Evolutionary conservation across 2,888 invertebrate genomes (phyloP), one percentile per base, ranked within the genome.

Genomic region (Cheilosia urbana): DNA sequence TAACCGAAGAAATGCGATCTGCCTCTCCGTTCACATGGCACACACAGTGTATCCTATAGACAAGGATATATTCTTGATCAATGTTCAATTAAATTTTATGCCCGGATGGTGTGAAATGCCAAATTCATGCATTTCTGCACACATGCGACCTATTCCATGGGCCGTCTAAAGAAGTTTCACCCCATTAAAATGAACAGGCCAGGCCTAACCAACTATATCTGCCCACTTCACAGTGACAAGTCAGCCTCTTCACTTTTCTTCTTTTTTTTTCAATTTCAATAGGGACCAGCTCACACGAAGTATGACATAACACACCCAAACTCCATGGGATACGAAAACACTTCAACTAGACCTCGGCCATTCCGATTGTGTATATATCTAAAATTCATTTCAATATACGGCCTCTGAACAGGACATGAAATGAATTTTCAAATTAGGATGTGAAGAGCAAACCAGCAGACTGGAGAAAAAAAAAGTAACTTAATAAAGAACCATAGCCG

Each of bases 361-460:
- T 7, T 17, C 30, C 24, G 15, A 55, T 37, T 37, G 13, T 62
- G 58, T 47, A 21, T 68, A 47, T 79, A 63, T 68, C 68, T 63
- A 68, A 79, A 83, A 79, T 73, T 79, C 78, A 73, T 83, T 79
- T 79, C 49, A 69, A 79, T 68, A 73, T 69, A 62, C 45, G 17
- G 40, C 30, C 72, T 24, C 45, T 37, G 60, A 63, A 47, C 24
- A 27, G 73, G 73, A 79, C 51, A 69, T 57, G 79, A 84, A 80
- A 84, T 84, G 84, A 80, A 75, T 71, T 75, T 80, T 65, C 30
- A 80, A 85, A 85, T 85, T 71, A 80, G 53, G 55, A 63, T 19
- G 37, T 37, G 37, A 37, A 37, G 15, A 49, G 21, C 42, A 47
- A 45, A 37, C 15, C 24, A 45, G 37, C 45, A n/a, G 2, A 58